These are phyloP conservation scores for Tyto alba DNA, from an alignment of 2,113 vertebrate genomes.

Conservation along the genomic window DNA sequence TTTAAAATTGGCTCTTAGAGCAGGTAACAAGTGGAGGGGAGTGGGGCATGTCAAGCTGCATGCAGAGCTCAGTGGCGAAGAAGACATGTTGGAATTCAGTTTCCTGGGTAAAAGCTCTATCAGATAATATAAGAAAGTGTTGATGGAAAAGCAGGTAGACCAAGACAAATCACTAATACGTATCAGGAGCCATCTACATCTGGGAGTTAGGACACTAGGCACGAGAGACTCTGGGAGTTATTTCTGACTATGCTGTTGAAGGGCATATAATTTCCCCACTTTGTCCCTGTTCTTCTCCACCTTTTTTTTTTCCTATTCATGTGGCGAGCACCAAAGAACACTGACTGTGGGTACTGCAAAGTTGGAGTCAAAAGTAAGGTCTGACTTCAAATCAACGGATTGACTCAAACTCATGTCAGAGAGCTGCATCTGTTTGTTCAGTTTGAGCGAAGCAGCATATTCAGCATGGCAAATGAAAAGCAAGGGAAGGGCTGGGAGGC, in stretches of 20 bases:
- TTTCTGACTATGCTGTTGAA: not conserved
- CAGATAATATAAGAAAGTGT: slow-evolving; percentile 74
- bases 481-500: not conserved
- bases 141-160: slow-evolving; percentile 72
- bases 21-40: slow-evolving; percentile 76
- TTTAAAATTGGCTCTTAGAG: slow-evolving; percentile 73
- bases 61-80: slow-evolving; percentile 57
- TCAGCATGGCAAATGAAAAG: not conserved
- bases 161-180: not conserved
- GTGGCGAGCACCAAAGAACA: not conserved
- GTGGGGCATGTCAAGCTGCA: slow-evolving; percentile 77
- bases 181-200: not conserved
- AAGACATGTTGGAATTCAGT: slow-evolving; percentile 70
- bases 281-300: not conserved
- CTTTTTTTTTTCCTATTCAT: not conserved
- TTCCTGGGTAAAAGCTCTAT: slow-evolving; percentile 82
- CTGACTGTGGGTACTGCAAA: not conserved
- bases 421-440: not conserved
- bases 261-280: not conserved
- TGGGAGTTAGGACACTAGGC: not conserved
- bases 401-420: not conserved
- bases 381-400: not conserved
- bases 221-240: not conserved
- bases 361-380: not conserved
- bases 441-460: not conserved